A percentile compares a stretch with the other conserved stretches of the same genome.
Evolutionary conservation across 2,888 invertebrate genomes (phyloP).

Genomic region (Phorcus lineatus): DNA sequence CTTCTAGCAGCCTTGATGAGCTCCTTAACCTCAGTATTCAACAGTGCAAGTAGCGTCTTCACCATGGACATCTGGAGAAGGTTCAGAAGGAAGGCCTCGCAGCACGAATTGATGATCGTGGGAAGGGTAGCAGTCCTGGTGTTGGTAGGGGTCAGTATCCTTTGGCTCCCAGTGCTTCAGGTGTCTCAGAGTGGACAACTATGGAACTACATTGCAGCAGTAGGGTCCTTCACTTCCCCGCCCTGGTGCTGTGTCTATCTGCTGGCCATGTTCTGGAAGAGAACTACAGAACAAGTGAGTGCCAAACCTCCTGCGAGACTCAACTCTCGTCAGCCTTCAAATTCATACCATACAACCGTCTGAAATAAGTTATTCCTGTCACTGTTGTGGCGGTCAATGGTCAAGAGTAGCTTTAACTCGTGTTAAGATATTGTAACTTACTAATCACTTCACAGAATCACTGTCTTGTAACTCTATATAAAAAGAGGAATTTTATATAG

Average conservation of each 20-base stretch:
- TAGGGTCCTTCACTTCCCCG: conserved; percentile 78
- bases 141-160: conserved; percentile 69
- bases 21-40: conserved; percentile 79
- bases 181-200: conserved; percentile 76
- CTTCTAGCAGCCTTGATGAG: conserved; percentile 79
- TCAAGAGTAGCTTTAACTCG: no score
- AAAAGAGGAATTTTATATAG: no score
- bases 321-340: no score
- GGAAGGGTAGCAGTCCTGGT: conserved; percentile 69
- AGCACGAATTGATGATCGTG: conserved; percentile 73
- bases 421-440: no score
- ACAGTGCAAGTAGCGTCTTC: conserved; percentile 78
- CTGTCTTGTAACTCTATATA: no score
- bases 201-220: conserved; percentile 79
- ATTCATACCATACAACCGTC: no score
- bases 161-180: conserved; percentile 78
- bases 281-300: conserved; percentile 77
- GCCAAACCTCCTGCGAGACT: not conserved
- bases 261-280: conserved; percentile 77
- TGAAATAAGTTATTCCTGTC: no score
- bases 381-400: no score
- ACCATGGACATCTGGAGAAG: conserved; percentile 78
- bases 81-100: conserved; percentile 63
- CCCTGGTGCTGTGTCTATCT: conserved; percentile 78
- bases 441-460: no score